Conservation (phyloP, 2,113 vertebrate genomes). For the Taurulus bubalis region DNA sequence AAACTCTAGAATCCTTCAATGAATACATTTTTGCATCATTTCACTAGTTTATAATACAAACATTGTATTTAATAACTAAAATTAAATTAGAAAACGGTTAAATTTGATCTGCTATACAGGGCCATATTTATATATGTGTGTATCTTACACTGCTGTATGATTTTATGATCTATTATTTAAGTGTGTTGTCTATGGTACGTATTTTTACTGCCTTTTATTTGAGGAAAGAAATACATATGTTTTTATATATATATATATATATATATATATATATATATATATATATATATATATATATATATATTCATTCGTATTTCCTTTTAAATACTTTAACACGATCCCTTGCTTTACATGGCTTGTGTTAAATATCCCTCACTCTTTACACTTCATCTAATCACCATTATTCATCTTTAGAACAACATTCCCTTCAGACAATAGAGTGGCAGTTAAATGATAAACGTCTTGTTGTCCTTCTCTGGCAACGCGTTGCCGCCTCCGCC, state of each 20-base stretch:
- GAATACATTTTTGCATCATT: not conserved
- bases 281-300: too few relatives aligned
- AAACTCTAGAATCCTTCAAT: not conserved
- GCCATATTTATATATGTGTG: not conserved
- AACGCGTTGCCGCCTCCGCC: conserved; percentile 22
- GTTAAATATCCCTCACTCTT: not conserved
- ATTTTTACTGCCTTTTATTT: not conserved
- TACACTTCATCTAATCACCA: not conserved
- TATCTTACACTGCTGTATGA: not conserved
- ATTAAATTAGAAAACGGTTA: not conserved
- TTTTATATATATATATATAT: too few relatives aligned
- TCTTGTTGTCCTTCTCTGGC: too few relatives aligned
- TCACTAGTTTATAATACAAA: not conserved
- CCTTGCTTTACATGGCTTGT: not conserved
- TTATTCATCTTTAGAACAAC: not conserved
- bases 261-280: too few relatives aligned
- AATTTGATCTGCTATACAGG: not conserved
- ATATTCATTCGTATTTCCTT: not conserved
- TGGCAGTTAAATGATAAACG: too few relatives aligned
- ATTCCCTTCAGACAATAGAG: not conserved
- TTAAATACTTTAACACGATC: not conserved
- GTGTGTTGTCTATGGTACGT: not conserved
- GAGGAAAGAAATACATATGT: not conserved
- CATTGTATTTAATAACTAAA: not conserved
- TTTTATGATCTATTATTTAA: not conserved